Evolutionary conservation across 2,888 invertebrate species (phyloP).

Genomic region (Blastobasis adustella): DNA sequence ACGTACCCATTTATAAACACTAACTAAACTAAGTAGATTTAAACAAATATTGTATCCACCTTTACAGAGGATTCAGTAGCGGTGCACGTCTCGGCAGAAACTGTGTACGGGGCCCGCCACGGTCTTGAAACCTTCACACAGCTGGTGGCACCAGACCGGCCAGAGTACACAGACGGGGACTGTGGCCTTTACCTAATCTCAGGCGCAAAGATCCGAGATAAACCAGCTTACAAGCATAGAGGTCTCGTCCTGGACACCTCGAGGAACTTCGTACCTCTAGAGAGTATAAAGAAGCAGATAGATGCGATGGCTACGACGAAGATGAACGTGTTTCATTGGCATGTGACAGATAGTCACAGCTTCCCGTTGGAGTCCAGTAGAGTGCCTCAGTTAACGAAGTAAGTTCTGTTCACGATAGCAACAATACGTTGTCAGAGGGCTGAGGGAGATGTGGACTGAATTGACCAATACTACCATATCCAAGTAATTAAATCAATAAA

Average conservation of each 20-base stretch:
- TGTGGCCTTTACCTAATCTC: constrained; percentile 77
- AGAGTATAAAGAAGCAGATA: constrained; percentile 80
- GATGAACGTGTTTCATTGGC: constrained; percentile 96
- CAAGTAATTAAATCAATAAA: too few relatives aligned
- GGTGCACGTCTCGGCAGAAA: constrained; percentile 73
- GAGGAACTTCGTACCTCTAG: constrained; percentile 87
- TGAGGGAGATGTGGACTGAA: too few relatives aligned
- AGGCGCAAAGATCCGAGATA: constrained; percentile 81
- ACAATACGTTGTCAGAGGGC: too few relatives aligned
- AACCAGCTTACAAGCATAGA: constrained; percentile 87
- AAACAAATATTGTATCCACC: too few relatives aligned
- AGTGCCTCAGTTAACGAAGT: constrained; percentile 84
- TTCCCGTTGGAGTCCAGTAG: constrained; percentile 89
- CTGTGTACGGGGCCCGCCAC: constrained; percentile 84
- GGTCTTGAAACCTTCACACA: constrained; percentile 86
- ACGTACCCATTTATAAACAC: too few relatives aligned
- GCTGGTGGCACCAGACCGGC: constrained; percentile 62
- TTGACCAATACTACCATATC: too few relatives aligned
- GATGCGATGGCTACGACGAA: constrained; percentile 92
- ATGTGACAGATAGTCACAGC: constrained; percentile 92
- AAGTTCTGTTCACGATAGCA: constrained; percentile 24
- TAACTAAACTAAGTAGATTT: too few relatives aligned
- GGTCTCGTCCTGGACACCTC: constrained; percentile 93
- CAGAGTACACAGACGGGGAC: constrained; percentile 29
- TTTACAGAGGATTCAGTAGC: constrained; percentile 51